Percentiles rank a stretch among this genome's conserved stretches.
phyloP scores from a whole-genome alignment of 1,140 invertebrate species.

The Drosophila athabasca region DNA sequence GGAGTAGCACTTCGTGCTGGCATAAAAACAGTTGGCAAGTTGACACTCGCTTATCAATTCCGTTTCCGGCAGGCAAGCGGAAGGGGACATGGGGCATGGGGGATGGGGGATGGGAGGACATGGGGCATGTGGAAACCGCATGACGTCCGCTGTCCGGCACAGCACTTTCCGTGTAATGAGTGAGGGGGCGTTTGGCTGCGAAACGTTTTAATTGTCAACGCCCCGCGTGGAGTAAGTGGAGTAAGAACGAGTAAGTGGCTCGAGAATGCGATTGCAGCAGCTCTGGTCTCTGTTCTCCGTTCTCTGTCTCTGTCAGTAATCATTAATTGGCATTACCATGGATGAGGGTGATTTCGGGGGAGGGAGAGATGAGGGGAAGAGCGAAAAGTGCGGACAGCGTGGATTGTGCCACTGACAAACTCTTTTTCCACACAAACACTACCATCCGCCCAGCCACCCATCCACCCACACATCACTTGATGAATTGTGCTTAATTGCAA shows the following conservation, averaged over 20 bases:
- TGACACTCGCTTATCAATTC: slow-evolving; percentile 75
- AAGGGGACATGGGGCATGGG: too few relatives aligned
- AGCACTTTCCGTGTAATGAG: slow-evolving; percentile 23
- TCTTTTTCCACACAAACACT: slow-evolving; percentile 37
- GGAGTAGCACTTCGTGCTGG: slow-evolving; percentile 1
- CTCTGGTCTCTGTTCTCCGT: too few relatives aligned
- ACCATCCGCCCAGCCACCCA: neutral
- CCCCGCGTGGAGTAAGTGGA: slow-evolving; percentile 15
- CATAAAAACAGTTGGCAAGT: slow-evolving; percentile 62
- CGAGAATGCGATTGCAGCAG: slow-evolving; percentile 41
- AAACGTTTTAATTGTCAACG: slow-evolving; percentile 72
- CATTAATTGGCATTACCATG: slow-evolving; percentile 61
- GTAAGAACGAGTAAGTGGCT: slow-evolving; percentile 35
- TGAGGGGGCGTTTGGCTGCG: slow-evolving; percentile 9
- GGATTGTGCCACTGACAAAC: slow-evolving; percentile 14
- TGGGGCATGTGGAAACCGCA: slow-evolving; percentile 35
- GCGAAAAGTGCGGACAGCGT: neutral
- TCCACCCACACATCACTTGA: slow-evolving; percentile 43
- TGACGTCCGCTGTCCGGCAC: slow-evolving; percentile 42
- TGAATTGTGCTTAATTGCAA: slow-evolving; percentile 71
- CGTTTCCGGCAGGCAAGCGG: slow-evolving; percentile 60
- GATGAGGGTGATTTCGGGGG: neutral
- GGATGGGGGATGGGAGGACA: too few relatives aligned
- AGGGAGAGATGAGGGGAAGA: neutral
- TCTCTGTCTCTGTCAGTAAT: slow-evolving; percentile 18